Base-by-base conservation (phyloP, 1,140 invertebrate genomes). In the Cryptotermes secundus region DNA sequence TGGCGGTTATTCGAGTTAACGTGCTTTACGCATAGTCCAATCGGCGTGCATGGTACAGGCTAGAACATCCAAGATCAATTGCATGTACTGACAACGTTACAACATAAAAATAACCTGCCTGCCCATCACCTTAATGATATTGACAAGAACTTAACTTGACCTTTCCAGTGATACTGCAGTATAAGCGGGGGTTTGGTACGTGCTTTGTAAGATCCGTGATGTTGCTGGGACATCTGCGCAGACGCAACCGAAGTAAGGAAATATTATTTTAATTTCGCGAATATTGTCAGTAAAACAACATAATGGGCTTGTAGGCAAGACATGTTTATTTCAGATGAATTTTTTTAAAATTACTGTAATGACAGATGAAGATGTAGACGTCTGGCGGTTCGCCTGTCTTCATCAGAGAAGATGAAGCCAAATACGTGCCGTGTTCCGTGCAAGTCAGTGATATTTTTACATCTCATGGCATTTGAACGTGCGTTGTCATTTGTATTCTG, bases 21-120 rank as follows among this genome's bases (percentile, higher is more conserved):
- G 59, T n/a, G 9, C 14, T 72, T 31, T 14, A 72, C 26, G 31
- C 26, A 1, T 72, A 4, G 26, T 1, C 0, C 45, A 19, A 49
- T 19, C 14, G 14, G 59, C 31, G n/a, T 72, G 59, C 26, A 1
- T 72, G 59, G 59, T 72, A 72, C 59, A 72, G 59, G 31, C 59
- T 72, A 31, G 59, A 31, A 72, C 59, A 72, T n/a, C 26, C 26
- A 1, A 72, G 53, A 6, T 59, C n/a, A 31, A 26, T 72, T 72
- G 59, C 59, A 72, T 72, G 59, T 72, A 72, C 59, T 72, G 59
- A 72, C n/a, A n/a, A 72, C 26, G 59, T 72, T 72, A 72, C 59
- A 31, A 72, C 26, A 72, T 72, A 72, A 31, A 72, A 72, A 72
- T 72, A 72, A 31, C 59, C 59, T n/a, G 16, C 1, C 45, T 49